Evolutionary conservation across 1,140 invertebrate species (phyloP).

Genomic region (Akabosia matsudoensis): DNA sequence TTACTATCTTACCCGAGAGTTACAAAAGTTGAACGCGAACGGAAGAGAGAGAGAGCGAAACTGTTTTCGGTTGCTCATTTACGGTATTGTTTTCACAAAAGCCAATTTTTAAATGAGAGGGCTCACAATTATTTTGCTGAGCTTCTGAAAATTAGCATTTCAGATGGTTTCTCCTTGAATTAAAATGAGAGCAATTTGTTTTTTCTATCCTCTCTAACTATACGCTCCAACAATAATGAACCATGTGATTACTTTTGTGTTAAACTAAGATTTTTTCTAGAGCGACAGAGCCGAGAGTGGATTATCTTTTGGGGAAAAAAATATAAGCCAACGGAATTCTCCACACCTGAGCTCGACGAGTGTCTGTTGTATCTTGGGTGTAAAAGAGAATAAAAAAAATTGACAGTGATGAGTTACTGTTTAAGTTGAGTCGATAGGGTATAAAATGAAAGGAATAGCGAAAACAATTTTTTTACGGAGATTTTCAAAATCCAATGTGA

Average conservation of each 20-base stretch:
- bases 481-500: no score
- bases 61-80: not conserved
- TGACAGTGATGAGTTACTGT: conserved; percentile 25
- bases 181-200: not conserved
- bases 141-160: not conserved
- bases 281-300: not conserved
- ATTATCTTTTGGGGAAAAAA: conserved; percentile 9
- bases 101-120: not conserved
- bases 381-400: not conserved
- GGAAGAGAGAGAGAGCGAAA: no score
- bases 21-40: no score
- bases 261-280: not conserved
- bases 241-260: not conserved
- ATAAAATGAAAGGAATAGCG: not conserved
- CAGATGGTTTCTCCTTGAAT: not conserved
- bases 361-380: conserved; percentile 9
- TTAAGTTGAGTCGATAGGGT: not conserved
- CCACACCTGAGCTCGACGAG: conserved; percentile 21
- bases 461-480: no score
- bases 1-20: not conserved
- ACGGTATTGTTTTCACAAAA: not conserved
- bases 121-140: not conserved
- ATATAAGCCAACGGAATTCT: no score
- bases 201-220: not conserved
- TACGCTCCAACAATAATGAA: conserved; percentile 3